Base-by-base conservation (phyloP, 1,140 invertebrate species). In the Gryllus bimaculatus region DNA sequence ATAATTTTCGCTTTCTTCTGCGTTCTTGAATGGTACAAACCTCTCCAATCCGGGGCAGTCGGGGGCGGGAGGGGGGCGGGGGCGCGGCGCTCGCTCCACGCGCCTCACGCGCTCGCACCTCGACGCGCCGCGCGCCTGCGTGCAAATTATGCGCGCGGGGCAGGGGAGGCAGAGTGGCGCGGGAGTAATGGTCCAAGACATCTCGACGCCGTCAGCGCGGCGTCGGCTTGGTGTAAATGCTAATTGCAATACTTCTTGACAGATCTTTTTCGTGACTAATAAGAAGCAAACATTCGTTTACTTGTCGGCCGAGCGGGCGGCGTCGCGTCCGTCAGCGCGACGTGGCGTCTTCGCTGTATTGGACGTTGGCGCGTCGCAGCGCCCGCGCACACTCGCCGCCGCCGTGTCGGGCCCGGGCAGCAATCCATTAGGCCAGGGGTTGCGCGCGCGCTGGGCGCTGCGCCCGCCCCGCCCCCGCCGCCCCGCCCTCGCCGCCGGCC, bases 1-100 rank as follows among this genome's bases (percentile, higher is more conserved):
- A 66, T 66, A 66, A 66, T 66, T 66, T 66, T 66, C 54, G 54
- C 54, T 66, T 66, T 66, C 54, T n/a, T 66, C 54, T 66, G 54
- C 54, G 54, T 66, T 66, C 54, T 66, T 66, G 54, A 18, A 66
- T 66, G 54, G 2, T 66, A 66, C 54, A 66, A 1, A 66, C 54
- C 54, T 66, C 54, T 66, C 54, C 54, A 66, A 66, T 66, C 54
- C 54, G 54, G 18, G 10, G 10, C 54, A 3, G 8, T 54, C 49
- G 2, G 54, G 54, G 7, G 18, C 54, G 2, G 10, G 10, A 13
- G 26, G 10, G 2, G 18, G 10, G 18, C 2, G 10, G 0, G 10
- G 26, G 26, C 1, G 1, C 26, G 26, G 26, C 5, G 26, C 26
- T 39, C 26, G 26, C 26, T 39, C 26, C 26, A 13, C 54, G 54